These are phyloP conservation scores for Pseudotriccus pelzelni DNA, from an alignment of 2,797 vertebrate genomes.

Conservation along the genomic window DNA sequence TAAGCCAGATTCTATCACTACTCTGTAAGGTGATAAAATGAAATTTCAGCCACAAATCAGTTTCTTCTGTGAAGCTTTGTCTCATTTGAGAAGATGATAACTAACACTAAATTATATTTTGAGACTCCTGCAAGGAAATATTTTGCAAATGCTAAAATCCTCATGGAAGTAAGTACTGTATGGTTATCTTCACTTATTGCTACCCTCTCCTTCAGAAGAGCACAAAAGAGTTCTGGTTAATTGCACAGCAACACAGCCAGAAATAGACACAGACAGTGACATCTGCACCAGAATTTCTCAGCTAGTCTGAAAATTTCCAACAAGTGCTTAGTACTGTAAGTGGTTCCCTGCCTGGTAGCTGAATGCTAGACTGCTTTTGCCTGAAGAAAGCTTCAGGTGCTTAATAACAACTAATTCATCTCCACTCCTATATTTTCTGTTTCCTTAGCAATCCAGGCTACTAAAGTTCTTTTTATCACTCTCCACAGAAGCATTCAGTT, in stretches of 20 bases:
- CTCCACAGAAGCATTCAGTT: not conserved
- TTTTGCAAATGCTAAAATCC: not conserved
- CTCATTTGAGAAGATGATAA: not conserved
- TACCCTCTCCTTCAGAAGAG: not conserved
- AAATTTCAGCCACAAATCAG: not conserved
- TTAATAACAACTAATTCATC: not conserved
- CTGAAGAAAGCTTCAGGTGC: not conserved
- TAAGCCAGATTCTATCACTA: not conserved
- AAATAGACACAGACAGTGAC: constrained; percentile 15
- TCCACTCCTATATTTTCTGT: not conserved
- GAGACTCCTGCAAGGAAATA: not conserved
- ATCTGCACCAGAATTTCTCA: constrained; percentile 17
- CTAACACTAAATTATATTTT: not conserved
- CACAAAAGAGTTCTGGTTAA: not conserved
- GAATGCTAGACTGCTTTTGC: not conserved
- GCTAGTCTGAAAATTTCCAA: not conserved
- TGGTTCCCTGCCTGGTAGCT: not conserved
- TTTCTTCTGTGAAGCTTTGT: not conserved
- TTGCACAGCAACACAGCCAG: constrained; percentile 9
- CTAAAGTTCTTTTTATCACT: not conserved
- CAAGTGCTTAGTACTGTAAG: not conserved
- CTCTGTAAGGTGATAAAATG: not conserved
- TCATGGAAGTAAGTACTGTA: not conserved
- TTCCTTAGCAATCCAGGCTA: not conserved
- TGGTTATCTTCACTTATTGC: not conserved